Percentiles rank a stretch among this genome's conserved stretches.
phyloP scores from a whole-genome alignment of 2,113 vertebrate species.

The Salvator merianae region DNA sequence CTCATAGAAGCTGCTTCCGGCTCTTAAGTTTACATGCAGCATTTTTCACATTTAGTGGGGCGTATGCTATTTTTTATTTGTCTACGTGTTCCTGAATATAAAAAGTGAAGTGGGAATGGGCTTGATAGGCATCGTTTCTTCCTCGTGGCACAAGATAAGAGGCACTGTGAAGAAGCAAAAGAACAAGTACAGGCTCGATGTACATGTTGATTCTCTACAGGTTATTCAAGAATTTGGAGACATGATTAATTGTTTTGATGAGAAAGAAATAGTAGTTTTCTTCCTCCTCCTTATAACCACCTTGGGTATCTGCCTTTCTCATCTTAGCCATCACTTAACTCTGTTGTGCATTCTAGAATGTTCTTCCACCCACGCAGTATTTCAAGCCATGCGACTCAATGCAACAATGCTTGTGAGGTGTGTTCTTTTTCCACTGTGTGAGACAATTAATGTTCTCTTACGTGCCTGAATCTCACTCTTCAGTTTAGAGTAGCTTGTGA shows the following conservation, averaged over 20 bases:
- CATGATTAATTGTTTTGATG: constrained; percentile 9
- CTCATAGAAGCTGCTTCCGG: not conserved
- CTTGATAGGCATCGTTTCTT: not conserved
- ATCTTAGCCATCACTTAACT: not conserved
- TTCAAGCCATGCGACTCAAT: not conserved
- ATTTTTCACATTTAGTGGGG: not conserved
- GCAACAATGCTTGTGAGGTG: constrained; percentile 3
- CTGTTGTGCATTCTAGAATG: constrained; percentile 12
- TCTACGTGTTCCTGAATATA: no score
- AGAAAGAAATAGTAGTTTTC: not conserved
- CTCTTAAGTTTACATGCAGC: not conserved
- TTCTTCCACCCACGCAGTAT: not conserved
- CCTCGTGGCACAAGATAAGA: not conserved
- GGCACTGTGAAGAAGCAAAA: not conserved
- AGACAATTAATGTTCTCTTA: constrained; percentile 31
- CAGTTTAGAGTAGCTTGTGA: constrained; percentile 39
- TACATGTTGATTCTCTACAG: not conserved
- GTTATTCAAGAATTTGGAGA: not conserved
- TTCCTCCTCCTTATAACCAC: constrained; percentile 22
- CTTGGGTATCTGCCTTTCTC: not conserved
- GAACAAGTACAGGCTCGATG: constrained; percentile 10
- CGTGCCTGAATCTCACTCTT: constrained; percentile 46
- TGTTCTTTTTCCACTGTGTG: not conserved
- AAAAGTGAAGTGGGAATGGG: no score
- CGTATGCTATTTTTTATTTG: not conserved